These are phyloP conservation scores for Chrysochloris asiatica DNA, from an alignment of 2,113 vertebrate species.

Conservation along the genomic window DNA sequence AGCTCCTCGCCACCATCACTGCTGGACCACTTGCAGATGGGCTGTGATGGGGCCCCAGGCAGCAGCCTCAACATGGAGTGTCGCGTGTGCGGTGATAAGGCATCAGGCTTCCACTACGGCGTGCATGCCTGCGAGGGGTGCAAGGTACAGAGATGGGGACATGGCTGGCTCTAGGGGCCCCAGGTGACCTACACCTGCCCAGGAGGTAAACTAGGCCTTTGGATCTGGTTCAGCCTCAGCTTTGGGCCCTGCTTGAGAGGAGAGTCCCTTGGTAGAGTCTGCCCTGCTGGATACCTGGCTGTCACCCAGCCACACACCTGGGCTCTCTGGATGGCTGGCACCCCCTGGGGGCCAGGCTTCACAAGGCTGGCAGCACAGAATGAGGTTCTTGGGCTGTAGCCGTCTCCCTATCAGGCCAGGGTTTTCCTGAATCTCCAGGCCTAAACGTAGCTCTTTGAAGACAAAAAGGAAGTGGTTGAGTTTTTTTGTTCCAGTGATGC, in stretches of 20 bases:
- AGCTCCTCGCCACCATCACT: conserved; percentile 92
- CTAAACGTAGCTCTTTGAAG: neutral
- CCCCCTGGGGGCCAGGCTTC: neutral
- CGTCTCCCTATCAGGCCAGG: neutral
- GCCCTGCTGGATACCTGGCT: conserved; percentile 1
- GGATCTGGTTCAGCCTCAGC: conserved; percentile 1
- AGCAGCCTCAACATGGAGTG: conserved; percentile 94
- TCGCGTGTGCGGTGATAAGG: conserved; percentile 96
- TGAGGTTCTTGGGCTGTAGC: neutral
- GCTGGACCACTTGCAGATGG: conserved; percentile 93
- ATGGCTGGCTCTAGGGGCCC: neutral
- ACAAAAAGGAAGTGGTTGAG: neutral
- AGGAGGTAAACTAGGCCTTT: neutral
- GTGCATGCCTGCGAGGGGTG: conserved; percentile 98
- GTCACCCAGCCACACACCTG: neutral
- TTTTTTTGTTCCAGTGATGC: neutral
- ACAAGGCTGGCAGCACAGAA: neutral
- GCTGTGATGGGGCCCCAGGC: conserved; percentile 86
- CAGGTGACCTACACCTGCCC: neutral
- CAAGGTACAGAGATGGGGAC: conserved; percentile 87
- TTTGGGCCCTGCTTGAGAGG: neutral
- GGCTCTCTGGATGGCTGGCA: neutral
- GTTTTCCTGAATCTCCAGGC: neutral
- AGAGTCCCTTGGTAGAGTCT: neutral
- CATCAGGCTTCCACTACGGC: conserved; percentile 97